Conservation (phyloP, 2,113 vertebrate genomes). For the Aphyosemion australe region DNA sequence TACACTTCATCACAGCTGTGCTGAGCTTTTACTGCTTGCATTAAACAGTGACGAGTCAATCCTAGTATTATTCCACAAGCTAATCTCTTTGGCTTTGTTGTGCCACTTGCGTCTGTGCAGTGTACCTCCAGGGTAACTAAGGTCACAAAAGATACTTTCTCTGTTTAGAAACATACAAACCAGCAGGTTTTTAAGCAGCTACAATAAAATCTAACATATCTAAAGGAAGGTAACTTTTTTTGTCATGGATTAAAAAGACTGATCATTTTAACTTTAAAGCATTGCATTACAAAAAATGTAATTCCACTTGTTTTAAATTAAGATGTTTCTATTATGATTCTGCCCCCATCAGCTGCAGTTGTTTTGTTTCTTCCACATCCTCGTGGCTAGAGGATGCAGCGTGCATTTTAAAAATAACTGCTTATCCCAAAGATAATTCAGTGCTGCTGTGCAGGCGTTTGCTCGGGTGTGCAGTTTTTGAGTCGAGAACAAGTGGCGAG, state of each 20-base stretch:
- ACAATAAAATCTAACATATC: background rate
- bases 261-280: background rate
- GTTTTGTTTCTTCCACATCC: background rate
- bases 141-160: constrained; percentile 5
- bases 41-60: constrained; percentile 48
- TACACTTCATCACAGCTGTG: constrained; percentile 46
- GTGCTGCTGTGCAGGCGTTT: constrained; percentile 41
- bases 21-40: constrained; percentile 28
- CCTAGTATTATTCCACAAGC: constrained; percentile 21
- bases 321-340: background rate
- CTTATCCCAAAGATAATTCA: constrained; percentile 34
- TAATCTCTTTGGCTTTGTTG: constrained; percentile 35
- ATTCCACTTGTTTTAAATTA: background rate
- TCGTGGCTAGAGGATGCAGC: background rate
- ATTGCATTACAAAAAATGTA: background rate
- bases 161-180: background rate
- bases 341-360: background rate
- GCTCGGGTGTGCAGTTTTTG: constrained; percentile 72
- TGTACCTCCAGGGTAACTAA: background rate
- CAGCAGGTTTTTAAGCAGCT: too few relatives aligned
- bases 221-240: background rate
- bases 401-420: background rate
- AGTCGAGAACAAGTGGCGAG: constrained; percentile 81
- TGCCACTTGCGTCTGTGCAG: background rate
- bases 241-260: background rate